Evolutionary conservation across 2,113 vertebrate species (phyloP), one percentile per base, ranked within the genome.

Genomic region (Gymnocephalus cernua): DNA sequence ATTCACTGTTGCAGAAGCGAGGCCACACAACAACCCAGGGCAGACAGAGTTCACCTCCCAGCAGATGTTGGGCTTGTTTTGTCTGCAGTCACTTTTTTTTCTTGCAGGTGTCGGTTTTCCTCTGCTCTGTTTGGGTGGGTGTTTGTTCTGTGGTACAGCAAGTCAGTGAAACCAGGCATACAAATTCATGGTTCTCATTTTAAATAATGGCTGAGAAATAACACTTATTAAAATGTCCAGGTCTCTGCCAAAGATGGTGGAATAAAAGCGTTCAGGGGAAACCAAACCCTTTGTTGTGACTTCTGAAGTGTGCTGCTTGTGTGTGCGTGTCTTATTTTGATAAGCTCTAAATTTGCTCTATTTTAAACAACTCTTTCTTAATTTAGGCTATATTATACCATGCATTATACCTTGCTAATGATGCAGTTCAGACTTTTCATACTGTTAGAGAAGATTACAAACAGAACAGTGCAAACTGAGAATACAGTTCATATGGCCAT

Each of bases 31-130:
- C 78, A 86, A 75, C 83, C 82, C 62, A 57, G 90, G 88, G 67
- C 67, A 87, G 51, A 45, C 67, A 6, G 71, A 87, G 90, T 88
- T 87, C 83, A 89, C 29, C 80, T 25, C 71, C 73, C 73, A 15
- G 74, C 87, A 92, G 81, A 92, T 91, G 91, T 79, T 63, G 56
- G 29, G 4, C 58, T 62, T 86, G 84, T 90, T 92, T 77, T 77
- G 86, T 90, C 80, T 88, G 77, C 62, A 23, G 27, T 63, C 2
- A 51, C 74, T 77, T 85, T 89, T 89, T 89, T 80, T 79, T 59
- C 29, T 74, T 25, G 74, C 74, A 89, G 87, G 85, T 92, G 80
- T 77, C 68, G 57, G 25, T 57, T 79, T 82, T 65, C 71, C 4
- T 77, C 29, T 16, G 8, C 45, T 63, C 45, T 51, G 74, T 79